phyloP scores from a whole-genome alignment of 2,797 vertebrate genomes.

The Urosaurus nigricauda region DNA sequence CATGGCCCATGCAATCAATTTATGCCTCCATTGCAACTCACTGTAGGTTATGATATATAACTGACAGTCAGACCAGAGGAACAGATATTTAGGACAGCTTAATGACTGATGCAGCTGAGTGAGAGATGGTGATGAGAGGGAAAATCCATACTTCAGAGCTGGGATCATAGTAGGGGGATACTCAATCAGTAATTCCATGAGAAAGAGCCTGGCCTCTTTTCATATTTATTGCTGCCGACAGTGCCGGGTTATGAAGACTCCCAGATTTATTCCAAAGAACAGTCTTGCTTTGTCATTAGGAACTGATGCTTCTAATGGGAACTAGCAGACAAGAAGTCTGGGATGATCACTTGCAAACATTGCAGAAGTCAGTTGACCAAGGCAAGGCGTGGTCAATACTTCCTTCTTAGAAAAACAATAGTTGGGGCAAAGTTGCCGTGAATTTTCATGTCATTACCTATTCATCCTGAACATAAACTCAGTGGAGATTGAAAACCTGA shows the following conservation, averaged over 20 bases:
- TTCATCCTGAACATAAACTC: not conserved
- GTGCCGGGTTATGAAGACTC: constrained; percentile 1
- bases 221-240: constrained; percentile 64
- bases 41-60: constrained; percentile 65
- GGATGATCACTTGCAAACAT: constrained; percentile 27
- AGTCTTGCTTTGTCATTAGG: constrained; percentile 51
- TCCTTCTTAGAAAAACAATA: constrained; percentile 14
- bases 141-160: constrained; percentile 76
- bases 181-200: constrained; percentile 68
- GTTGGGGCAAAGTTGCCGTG: not conserved
- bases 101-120: constrained; percentile 74
- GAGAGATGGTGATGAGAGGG: constrained; percentile 70
- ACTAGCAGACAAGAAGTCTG: constrained; percentile 30
- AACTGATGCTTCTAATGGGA: constrained; percentile 51
- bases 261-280: constrained; percentile 52
- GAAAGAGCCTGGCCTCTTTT: constrained; percentile 59
- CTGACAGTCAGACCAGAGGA: constrained; percentile 64
- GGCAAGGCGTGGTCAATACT: constrained; percentile 13
- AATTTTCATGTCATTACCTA: not conserved
- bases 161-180: constrained; percentile 55
- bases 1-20: constrained; percentile 62
- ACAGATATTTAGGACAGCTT: constrained; percentile 76
- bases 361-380: constrained; percentile 30
- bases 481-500: too few relatives aligned
- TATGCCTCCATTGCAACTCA: constrained; percentile 65